Evolutionary conservation across 2,797 vertebrate species (phyloP).

Genomic region (Argya squamiceps): DNA sequence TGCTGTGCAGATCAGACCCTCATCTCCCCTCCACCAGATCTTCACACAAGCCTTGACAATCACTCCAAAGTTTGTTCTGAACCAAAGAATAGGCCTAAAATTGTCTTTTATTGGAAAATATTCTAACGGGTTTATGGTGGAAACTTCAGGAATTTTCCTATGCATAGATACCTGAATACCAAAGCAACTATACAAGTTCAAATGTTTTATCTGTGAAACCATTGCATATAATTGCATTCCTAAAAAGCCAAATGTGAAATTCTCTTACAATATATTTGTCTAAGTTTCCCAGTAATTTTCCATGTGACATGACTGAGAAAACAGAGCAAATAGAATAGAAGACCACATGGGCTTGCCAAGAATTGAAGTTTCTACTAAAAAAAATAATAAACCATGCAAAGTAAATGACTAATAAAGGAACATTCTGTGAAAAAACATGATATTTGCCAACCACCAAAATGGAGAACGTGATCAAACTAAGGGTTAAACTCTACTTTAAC

Average conservation of each 20-base stretch:
- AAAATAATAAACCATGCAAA: not conserved
- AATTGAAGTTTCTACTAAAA: not conserved
- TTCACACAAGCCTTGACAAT: not conserved
- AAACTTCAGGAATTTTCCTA: not conserved
- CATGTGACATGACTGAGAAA: not conserved
- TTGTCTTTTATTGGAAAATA: not conserved
- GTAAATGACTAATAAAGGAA: not conserved
- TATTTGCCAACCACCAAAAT: rapidly evolving
- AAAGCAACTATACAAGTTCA: not conserved
- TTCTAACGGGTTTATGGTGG: not conserved
- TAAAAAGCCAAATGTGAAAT: not conserved
- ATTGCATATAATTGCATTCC: not conserved
- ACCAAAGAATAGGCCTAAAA: not conserved
- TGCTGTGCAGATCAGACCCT: not conserved
- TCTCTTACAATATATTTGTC: not conserved
- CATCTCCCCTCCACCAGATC: not conserved
- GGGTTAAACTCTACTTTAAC: not conserved
- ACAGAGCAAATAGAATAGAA: not conserved
- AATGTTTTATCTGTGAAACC: not conserved
- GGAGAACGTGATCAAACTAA: not conserved
- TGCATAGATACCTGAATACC: not conserved
- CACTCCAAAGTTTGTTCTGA: not conserved
- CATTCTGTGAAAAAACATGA: not conserved
- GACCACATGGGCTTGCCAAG: not conserved
- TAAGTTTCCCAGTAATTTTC: not conserved